Base-by-base conservation (phyloP, 2,888 invertebrate species). In the Neoaliturus tenellus region DNA sequence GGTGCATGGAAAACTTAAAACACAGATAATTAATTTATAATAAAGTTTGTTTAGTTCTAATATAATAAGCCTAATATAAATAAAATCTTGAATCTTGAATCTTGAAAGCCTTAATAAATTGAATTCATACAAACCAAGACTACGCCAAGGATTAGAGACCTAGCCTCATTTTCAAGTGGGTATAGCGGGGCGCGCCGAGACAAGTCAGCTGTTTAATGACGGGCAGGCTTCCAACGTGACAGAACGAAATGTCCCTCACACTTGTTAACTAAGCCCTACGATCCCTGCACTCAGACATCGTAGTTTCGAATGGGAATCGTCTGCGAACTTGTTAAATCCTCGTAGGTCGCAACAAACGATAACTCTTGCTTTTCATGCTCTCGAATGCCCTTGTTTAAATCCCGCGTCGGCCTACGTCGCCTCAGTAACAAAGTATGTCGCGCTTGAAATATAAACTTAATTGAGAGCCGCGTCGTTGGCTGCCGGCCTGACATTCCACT, bases 191-290 rank as follows among this genome's bases (percentile, higher is more conserved):
- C n/a, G n/a, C n/a, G n/a, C n/a, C 12, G 69, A 69, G 33, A 69
- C 35, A 5, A 69, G 69, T 69, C 69, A 69, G 69, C 69, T 69
- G 69, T 69, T 69, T 69, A 69, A 69, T 69, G 69, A 31, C 33
- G 69, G 69, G 69, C 69, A 69, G 69, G 35, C 35, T 69, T 33
- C 69, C 69, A 69, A 69, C 69, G 33, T n/a, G 35, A 69, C n/a
- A n/a, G n/a, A n/a, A n/a, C n/a, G n/a, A n/a, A n/a, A n/a, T n/a
- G n/a, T n/a, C n/a, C n/a, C n/a, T 67, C 69, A 35, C 69, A 69
- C 69, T 62, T 69, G 69, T 69, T 69, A 28, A 69, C 69, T 69
- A 69, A 69, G 10, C 20, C 69, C 35, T 35, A 10, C 31, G 69
- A 69, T 33, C 39, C 67, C n/a, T n/a, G 14, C 62, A 8, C 39